A percentile compares a stretch with the other conserved stretches of the same genome.
phyloP scores from a whole-genome alignment of 1,140 invertebrate genomes.

The Drosophila arawakana region DNA sequence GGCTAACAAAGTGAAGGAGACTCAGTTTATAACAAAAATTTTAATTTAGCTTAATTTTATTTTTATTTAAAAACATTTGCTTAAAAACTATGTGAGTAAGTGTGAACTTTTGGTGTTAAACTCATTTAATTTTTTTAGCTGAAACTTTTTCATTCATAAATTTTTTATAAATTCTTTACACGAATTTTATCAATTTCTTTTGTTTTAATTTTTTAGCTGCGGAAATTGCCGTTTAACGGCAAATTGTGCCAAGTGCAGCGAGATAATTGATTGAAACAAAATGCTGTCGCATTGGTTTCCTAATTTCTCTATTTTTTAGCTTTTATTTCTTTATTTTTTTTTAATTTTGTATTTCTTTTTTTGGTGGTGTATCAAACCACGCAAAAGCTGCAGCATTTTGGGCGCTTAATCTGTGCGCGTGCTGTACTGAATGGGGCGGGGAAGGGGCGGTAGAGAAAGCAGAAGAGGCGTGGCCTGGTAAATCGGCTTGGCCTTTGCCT shows the following conservation, averaged over 20 bases:
- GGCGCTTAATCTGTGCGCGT: slow-evolving; percentile 59
- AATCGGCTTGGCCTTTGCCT: slow-evolving; percentile 56
- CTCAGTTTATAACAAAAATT: no score
- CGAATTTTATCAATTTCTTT: slow-evolving; percentile 19
- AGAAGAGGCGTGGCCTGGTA: not conserved
- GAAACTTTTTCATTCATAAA: slow-evolving; percentile 9
- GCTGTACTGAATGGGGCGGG: not conserved
- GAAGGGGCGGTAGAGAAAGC: not conserved
- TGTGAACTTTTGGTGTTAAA: no score
- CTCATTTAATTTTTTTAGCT: slow-evolving; percentile 59
- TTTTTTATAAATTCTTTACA: slow-evolving; percentile 44
- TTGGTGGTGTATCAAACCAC: slow-evolving; percentile 26
- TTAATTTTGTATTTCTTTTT: not conserved
- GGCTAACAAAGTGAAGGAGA: no score
- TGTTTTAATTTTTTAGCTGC: slow-evolving; percentile 49
- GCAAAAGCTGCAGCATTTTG: slow-evolving; percentile 36
- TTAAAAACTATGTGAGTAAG: no score
- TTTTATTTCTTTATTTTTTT: not conserved
- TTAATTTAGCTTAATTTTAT: no score
- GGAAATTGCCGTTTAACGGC: slow-evolving; percentile 73
- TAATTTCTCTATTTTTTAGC: slow-evolving; percentile 19
- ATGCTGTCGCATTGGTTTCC: slow-evolving; percentile 46
- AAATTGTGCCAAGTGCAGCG: slow-evolving; percentile 58
- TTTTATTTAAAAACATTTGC: no score
- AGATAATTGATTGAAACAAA: slow-evolving; percentile 74